Percentiles rank a stretch among this genome's conserved stretches.
Conservation (phyloP, 2,797 vertebrate genomes). For the Galaxias olidus region DNA sequence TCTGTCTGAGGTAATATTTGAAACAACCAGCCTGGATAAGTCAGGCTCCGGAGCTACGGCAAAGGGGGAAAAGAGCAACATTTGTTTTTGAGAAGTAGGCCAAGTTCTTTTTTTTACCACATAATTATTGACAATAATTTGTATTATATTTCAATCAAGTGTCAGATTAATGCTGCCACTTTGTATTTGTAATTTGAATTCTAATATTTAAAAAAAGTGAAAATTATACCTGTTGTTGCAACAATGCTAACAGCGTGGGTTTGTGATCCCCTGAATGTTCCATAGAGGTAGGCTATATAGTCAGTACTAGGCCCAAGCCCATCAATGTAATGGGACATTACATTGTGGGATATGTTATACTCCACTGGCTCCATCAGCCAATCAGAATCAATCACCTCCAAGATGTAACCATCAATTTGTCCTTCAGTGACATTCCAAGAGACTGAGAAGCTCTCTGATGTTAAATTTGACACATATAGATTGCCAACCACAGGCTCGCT, state of each 20-base stretch:
- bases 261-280: slow-evolving; percentile 78
- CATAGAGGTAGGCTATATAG: slow-evolving; percentile 94
- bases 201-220: not conserved
- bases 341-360: slow-evolving; percentile 82
- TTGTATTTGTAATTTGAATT: slow-evolving; percentile 4
- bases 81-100: slow-evolving; percentile 42
- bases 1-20: slow-evolving; percentile 85
- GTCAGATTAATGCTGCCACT: not conserved
- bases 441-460: slow-evolving; percentile 88
- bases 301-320: slow-evolving; percentile 90
- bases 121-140: not conserved
- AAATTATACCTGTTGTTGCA: slow-evolving; percentile 87
- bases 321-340: slow-evolving; percentile 78
- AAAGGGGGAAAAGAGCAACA: slow-evolving; percentile 51
- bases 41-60: slow-evolving; percentile 80
- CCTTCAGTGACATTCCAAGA: slow-evolving; percentile 83
- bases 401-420: slow-evolving; percentile 84
- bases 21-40: slow-evolving; percentile 84
- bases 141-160: not conserved
- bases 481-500: slow-evolving; percentile 80
- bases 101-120: not conserved
- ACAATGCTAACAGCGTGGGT: slow-evolving; percentile 84
- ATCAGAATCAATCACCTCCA: slow-evolving; percentile 97
- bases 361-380: slow-evolving; percentile 86
- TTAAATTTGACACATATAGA: slow-evolving; percentile 84